phyloP scores from a whole-genome alignment of 2,888 invertebrate genomes.

The Dynastes tityus region DNA sequence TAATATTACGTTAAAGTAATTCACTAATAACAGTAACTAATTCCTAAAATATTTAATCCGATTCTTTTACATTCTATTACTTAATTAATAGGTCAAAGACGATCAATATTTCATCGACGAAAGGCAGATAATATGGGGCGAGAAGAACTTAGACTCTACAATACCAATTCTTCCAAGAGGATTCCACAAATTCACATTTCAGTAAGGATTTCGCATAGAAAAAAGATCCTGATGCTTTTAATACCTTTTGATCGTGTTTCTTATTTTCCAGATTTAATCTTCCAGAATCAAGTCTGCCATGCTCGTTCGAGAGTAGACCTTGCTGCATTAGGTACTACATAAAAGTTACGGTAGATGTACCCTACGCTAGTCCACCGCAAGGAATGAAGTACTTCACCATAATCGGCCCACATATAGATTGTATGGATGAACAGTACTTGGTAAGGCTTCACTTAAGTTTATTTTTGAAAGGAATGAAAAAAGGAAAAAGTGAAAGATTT shows the following conservation, averaged over 20 bases:
- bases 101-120: constrained; percentile 86
- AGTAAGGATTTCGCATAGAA: constrained; percentile 57
- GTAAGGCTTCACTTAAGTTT: constrained; percentile 69
- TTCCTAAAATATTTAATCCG: no score
- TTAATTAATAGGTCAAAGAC: constrained; percentile 73
- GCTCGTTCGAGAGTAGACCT: constrained; percentile 84
- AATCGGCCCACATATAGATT: constrained; percentile 85
- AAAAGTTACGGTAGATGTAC: constrained; percentile 82
- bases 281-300: constrained; percentile 82
- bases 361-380: constrained; percentile 84
- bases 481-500: no score
- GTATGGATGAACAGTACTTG: constrained; percentile 86
- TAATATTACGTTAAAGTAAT: no score
- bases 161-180: constrained; percentile 82
- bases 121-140: constrained; percentile 81
- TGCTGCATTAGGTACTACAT: constrained; percentile 83
- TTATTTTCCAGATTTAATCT: constrained; percentile 74
- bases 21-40: no score
- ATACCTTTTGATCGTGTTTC: not conserved
- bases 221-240: not conserved
- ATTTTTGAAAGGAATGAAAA: not conserved
- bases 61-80: no score
- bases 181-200: constrained; percentile 79
- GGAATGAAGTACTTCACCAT: constrained; percentile 87
- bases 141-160: constrained; percentile 77